phyloP scores from a whole-genome alignment of 2,797 vertebrate genomes.

The Aeoliscus strigatus region DNA sequence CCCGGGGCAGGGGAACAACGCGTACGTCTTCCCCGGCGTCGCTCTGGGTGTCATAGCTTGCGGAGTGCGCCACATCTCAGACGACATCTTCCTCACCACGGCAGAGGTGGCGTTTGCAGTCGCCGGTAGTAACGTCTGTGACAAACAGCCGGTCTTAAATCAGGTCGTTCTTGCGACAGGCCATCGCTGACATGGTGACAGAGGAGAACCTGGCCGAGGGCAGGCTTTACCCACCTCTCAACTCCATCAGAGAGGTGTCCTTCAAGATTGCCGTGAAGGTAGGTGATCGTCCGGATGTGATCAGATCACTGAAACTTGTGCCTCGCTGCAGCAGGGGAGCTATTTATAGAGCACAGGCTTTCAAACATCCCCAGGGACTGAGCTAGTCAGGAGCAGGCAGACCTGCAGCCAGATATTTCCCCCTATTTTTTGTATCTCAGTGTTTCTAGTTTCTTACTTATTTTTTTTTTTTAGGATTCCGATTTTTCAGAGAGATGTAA shows the following conservation, averaged over 20 bases:
- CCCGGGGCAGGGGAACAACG: slow-evolving; percentile 96
- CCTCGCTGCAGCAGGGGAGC: no score
- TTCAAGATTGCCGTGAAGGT: slow-evolving; percentile 95
- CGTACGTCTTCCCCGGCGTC: slow-evolving; percentile 95
- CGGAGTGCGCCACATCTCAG: slow-evolving; percentile 88
- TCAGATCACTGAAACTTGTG: no score
- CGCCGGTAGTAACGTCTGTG: no score
- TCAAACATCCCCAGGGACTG: no score
- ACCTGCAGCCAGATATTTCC: no score
- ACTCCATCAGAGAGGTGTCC: slow-evolving; percentile 90
- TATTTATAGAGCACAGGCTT: no score
- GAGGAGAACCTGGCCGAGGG: slow-evolving; percentile 90
- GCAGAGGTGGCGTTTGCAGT: slow-evolving; percentile 79
- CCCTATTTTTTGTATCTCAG: no score
- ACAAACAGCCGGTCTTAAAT: background rate
- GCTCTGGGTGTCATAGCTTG: slow-evolving; percentile 89
- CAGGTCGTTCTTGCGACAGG: slow-evolving; percentile 60
- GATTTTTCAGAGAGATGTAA: no score
- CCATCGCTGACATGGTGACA: slow-evolving; percentile 88
- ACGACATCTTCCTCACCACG: slow-evolving; percentile 92
- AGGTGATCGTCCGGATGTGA: slow-evolving; percentile 9
- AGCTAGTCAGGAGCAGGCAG: no score
- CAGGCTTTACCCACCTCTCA: slow-evolving; percentile 90
- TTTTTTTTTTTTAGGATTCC: no score
- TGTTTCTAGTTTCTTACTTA: no score